Conservation (phyloP, 2,797 vertebrate species). For the Podarcis siculus region DNA sequence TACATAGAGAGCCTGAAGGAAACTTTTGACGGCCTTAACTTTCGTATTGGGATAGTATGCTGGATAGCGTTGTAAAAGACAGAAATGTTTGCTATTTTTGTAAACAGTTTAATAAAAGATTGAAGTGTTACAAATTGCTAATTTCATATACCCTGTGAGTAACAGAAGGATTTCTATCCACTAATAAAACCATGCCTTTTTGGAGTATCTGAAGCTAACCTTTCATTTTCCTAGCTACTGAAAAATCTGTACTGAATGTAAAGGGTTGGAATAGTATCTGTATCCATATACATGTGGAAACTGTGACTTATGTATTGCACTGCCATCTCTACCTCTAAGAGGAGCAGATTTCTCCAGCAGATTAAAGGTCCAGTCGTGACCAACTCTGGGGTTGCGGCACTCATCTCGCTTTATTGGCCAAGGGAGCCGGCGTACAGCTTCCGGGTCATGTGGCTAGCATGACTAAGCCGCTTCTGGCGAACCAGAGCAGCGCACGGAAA, state of each 20-base stretch:
- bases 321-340: not conserved
- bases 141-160: not conserved
- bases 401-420: too few relatives aligned
- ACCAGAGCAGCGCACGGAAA: too few relatives aligned
- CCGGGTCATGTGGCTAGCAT: too few relatives aligned
- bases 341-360: not conserved
- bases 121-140: not conserved
- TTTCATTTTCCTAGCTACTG: not conserved
- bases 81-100: constrained; percentile 32
- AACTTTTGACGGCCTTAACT: not conserved
- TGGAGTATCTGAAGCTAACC: not conserved
- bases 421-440: too few relatives aligned
- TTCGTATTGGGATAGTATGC: not conserved
- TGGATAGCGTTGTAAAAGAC: constrained; percentile 18
- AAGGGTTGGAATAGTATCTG: not conserved
- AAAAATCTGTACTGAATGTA: not conserved
- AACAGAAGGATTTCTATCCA: not conserved
- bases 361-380: not conserved
- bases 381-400: too few relatives aligned
- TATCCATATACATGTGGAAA: not conserved
- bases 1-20: accelerated
- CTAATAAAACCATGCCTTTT: not conserved
- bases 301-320: not conserved
- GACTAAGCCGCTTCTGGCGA: too few relatives aligned
- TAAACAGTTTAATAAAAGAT: not conserved